A percentile compares a stretch with the other conserved stretches of the same genome.
These are phyloP conservation scores for Marcusenius ussheri DNA, from an alignment of 2,113 vertebrate species.

Conservation along the genomic window DNA sequence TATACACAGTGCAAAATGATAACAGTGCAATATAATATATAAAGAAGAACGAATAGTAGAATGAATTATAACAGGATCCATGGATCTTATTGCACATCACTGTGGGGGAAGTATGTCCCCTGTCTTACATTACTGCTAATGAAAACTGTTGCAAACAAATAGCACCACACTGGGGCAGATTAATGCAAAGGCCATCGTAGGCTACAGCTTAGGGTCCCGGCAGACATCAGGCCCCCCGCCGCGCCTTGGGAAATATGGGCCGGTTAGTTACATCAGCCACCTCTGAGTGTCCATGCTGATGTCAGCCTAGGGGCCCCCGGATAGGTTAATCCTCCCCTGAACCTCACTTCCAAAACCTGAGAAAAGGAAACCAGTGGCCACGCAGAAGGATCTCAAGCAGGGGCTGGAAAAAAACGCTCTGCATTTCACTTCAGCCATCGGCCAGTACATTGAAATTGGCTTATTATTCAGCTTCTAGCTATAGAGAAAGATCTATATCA, in stretches of 20 bases:
- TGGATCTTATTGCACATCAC: background rate
- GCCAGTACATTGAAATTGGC: background rate
- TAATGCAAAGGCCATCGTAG: background rate
- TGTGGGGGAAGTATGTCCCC: background rate
- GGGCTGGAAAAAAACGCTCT: background rate
- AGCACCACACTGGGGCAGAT: background rate
- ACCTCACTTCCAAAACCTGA: background rate
- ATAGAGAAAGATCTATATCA: background rate
- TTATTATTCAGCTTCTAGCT: background rate
- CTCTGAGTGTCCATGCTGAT: background rate
- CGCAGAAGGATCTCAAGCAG: background rate
- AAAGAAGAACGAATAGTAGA: background rate
- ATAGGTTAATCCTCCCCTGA: background rate
- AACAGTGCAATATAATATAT: background rate
- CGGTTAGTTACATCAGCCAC: background rate
- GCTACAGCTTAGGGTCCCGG: background rate
- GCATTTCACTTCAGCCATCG: background rate
- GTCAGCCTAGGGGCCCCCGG: background rate
- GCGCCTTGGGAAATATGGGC: background rate
- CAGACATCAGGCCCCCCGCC: background rate
- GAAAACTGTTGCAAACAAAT: background rate
- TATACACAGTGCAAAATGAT: background rate
- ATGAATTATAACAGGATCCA: background rate
- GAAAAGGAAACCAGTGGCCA: background rate
- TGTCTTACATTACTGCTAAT: background rate